These are phyloP conservation scores for Gnatocerus cornutus DNA, from an alignment of 2,888 invertebrate species.

Conservation along the genomic window DNA sequence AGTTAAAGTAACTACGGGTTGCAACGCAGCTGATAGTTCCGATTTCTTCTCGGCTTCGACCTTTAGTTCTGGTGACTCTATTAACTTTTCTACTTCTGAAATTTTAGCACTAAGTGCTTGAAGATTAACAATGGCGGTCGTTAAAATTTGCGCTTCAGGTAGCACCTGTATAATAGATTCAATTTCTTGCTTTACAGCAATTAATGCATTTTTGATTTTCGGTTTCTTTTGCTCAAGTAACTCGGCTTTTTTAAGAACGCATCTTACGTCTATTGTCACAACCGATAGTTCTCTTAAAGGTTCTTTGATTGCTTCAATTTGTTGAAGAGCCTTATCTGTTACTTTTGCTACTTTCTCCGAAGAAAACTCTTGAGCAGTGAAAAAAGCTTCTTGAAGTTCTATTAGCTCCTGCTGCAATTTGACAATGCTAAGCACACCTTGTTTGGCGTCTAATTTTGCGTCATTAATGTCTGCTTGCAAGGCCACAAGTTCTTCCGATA, in stretches of 20 bases:
- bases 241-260: constrained; percentile 48
- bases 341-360: background rate
- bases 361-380: constrained; percentile 3
- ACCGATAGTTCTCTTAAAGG: constrained; percentile 55
- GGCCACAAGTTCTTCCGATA: constrained; percentile 24
- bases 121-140: constrained; percentile 43
- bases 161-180: constrained; percentile 40
- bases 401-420: constrained; percentile 10
- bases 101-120: constrained; percentile 45
- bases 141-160: constrained; percentile 39
- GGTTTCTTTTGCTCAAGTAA: constrained; percentile 48
- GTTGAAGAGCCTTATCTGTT: background rate
- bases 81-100: constrained; percentile 26
- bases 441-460: constrained; percentile 44
- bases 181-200: constrained; percentile 46
- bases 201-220: constrained; percentile 49
- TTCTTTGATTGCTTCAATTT: constrained; percentile 46
- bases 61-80: constrained; percentile 19
- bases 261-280: constrained; percentile 51
- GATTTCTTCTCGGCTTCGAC: background rate
- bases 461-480: constrained; percentile 23
- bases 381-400: constrained; percentile 9
- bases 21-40: background rate
- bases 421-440: constrained; percentile 49
- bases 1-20: constrained; percentile 2